Percentiles rank a stretch among this genome's conserved stretches.
Conservation (phyloP, 2,888 invertebrate species). For the Elmis aenea region DNA sequence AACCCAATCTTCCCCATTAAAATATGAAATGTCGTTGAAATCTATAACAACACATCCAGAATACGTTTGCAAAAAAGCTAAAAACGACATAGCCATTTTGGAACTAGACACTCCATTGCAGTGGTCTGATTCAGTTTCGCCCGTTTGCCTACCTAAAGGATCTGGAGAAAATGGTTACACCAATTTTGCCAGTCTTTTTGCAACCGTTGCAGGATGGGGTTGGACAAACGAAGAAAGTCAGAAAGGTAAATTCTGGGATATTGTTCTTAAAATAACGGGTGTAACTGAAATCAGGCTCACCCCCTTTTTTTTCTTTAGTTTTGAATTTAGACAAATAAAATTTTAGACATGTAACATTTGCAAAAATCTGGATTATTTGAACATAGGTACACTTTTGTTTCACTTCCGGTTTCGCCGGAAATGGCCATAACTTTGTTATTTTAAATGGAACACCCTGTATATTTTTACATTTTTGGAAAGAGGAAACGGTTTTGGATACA, state of each 20-base stretch:
- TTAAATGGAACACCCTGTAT: too few relatives aligned
- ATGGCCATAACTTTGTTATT: too few relatives aligned
- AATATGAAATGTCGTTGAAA: slow-evolving; percentile 47
- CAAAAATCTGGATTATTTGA: too few relatives aligned
- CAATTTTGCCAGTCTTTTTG: slow-evolving; percentile 54
- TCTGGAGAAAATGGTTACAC: slow-evolving; percentile 46
- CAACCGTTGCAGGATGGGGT: slow-evolving; percentile 82
- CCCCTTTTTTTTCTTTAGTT: too few relatives aligned
- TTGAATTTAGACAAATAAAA: too few relatives aligned
- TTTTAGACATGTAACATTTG: too few relatives aligned
- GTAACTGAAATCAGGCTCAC: too few relatives aligned
- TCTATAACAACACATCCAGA: slow-evolving; percentile 68
- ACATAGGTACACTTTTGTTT: too few relatives aligned
- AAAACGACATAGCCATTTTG: slow-evolving; percentile 69
- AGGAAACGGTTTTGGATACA: too few relatives aligned
- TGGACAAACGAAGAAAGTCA: slow-evolving; percentile 72
- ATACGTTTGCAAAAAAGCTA: slow-evolving; percentile 61
- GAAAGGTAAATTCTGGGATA: slow-evolving; percentile 57
- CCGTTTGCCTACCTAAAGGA: slow-evolving; percentile 69
- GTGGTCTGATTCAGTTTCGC: slow-evolving; percentile 68
- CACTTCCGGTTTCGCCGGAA: too few relatives aligned
- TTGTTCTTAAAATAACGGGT: too few relatives aligned
- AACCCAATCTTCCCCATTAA: slow-evolving; percentile 50
- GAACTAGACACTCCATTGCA: slow-evolving; percentile 59
- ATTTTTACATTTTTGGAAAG: too few relatives aligned